Percentiles rank a stretch among this genome's conserved stretches.
phyloP scores from a whole-genome alignment of 2,888 invertebrate species.

The Arge pagana region DNA sequence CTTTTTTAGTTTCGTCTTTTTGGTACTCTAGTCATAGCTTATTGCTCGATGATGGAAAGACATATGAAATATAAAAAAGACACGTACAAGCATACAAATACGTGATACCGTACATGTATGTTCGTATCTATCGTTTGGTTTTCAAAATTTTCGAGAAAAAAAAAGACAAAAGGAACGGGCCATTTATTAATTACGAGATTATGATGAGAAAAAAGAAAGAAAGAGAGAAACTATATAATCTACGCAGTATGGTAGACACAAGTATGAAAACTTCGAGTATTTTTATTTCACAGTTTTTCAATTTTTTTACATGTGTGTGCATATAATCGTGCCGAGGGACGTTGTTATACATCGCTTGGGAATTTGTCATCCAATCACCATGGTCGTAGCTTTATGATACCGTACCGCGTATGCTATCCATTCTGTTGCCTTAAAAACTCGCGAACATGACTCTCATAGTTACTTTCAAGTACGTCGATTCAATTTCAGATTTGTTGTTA shows the following conservation, averaged over 20 bases:
- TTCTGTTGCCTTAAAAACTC: no score
- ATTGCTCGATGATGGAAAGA: constrained; percentile 35
- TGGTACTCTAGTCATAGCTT: constrained; percentile 31
- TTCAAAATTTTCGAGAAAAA: constrained; percentile 20
- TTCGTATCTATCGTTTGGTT: no score
- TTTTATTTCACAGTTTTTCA: background rate
- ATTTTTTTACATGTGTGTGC: constrained; percentile 5
- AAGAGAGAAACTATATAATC: constrained; percentile 15
- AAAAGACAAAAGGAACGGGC: no score
- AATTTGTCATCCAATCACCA: no score
- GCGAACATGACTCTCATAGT: no score
- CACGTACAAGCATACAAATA: background rate
- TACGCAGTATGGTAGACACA: constrained; percentile 53
- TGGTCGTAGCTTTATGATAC: no score
- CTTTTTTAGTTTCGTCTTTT: constrained; percentile 33
- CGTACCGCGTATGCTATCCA: no score
- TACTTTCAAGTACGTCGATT: no score
- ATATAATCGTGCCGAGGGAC: no score
- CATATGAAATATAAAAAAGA: background rate
- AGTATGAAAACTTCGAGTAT: constrained; percentile 50
- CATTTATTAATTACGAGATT: constrained; percentile 5
- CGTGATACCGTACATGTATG: no score
- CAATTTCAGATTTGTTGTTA: no score
- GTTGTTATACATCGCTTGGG: no score
- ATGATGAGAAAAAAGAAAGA: background rate